These are phyloP conservation scores for Smithornis capensis DNA, from an alignment of 2,113 vertebrate species.

Conservation along the genomic window DNA sequence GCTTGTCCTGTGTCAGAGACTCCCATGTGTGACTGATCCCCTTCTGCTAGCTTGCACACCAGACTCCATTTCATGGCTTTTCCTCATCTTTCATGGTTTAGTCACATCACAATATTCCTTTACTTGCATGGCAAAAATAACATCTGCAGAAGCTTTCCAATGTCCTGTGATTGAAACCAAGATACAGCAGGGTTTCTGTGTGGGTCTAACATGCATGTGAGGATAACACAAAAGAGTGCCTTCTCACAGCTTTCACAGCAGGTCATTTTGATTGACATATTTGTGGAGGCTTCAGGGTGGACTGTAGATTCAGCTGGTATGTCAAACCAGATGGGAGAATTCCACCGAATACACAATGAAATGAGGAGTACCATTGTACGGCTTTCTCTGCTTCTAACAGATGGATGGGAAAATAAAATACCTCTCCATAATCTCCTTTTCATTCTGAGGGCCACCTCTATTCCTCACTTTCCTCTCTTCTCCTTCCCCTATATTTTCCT, in stretches of 20 bases:
- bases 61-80: conserved; percentile 62
- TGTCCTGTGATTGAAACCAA: conserved; percentile 40
- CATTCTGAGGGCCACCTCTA: neutral
- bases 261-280: conserved; percentile 71
- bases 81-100: conserved; percentile 62
- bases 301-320: conserved; percentile 73
- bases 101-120: conserved; percentile 56
- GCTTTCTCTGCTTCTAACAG: neutral
- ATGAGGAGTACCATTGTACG: neutral
- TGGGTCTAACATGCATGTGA: conserved; percentile 45
- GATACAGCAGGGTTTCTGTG: conserved; percentile 52
- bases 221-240: conserved; percentile 50
- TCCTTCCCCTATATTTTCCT: neutral
- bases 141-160: conserved; percentile 63
- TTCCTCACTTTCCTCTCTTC: neutral
- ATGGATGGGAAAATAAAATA: conserved; percentile 14
- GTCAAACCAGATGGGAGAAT: conserved; percentile 68
- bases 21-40: conserved; percentile 38
- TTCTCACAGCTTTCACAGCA: conserved; percentile 68
- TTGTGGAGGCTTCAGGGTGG: conserved; percentile 47
- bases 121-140: conserved; percentile 59
- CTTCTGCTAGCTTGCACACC: conserved; percentile 16
- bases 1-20: conserved; percentile 17
- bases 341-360: conserved; percentile 18
- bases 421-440: neutral